phyloP scores from a whole-genome alignment of 2,113 vertebrate genomes.

The Pandion haliaetus region DNA sequence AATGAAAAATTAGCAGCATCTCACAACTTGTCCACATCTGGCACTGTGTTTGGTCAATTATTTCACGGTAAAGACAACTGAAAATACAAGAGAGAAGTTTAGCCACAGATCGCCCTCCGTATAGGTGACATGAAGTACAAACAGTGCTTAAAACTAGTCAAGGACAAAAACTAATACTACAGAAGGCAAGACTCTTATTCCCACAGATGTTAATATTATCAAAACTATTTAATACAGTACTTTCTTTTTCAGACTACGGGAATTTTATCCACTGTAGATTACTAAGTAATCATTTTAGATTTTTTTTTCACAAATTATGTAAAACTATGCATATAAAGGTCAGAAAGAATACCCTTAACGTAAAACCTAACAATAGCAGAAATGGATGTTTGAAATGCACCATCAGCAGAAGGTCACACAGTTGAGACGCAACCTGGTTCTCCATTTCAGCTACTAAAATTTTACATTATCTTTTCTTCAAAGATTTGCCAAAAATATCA shows the following conservation, averaged over 20 bases:
- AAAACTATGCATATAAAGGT: background rate
- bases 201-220: background rate
- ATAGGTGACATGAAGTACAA: background rate
- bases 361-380: background rate
- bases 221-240: background rate
- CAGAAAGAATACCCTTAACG: background rate
- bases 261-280: background rate
- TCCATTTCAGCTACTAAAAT: background rate
- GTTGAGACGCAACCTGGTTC: background rate
- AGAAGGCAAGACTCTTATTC: background rate
- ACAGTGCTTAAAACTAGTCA: background rate
- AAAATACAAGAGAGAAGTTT: background rate
- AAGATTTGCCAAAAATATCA: background rate
- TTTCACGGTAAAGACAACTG: background rate
- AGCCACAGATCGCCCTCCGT: background rate
- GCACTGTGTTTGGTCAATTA: background rate
- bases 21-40: background rate
- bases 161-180: background rate
- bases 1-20: background rate
- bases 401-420: background rate
- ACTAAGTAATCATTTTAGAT: background rate
- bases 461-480: background rate
- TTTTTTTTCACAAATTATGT: background rate
- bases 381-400: background rate
- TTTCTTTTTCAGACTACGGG: background rate